These are phyloP conservation scores for Argentina silus DNA, from an alignment of 2,797 vertebrate genomes.

Conservation along the genomic window DNA sequence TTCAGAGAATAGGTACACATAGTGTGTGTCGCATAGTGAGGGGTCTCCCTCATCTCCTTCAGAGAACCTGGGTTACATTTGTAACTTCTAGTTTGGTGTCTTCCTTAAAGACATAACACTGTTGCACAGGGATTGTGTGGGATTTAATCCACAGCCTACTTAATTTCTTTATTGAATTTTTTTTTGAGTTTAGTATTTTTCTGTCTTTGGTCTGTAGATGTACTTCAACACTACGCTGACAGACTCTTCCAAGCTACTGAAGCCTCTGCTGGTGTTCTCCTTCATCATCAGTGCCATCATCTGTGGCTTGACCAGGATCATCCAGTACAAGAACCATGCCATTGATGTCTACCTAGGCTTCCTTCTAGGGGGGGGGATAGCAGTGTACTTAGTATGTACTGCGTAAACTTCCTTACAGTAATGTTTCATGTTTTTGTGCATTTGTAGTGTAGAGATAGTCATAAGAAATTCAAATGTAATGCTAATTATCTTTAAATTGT, in stretches of 20 bases:
- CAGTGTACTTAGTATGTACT: slow-evolving; percentile 90
- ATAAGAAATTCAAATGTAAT: neutral
- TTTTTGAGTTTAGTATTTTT: neutral
- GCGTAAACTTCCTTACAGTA: slow-evolving; percentile 10
- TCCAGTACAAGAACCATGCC: slow-evolving; percentile 97
- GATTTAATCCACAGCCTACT: too few relatives aligned
- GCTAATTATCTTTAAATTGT: neutral
- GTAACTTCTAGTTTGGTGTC: too few relatives aligned
- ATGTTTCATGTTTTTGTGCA: neutral
- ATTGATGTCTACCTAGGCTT: slow-evolving; percentile 97
- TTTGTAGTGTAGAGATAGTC: neutral
- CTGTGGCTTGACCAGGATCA: slow-evolving; percentile 95
- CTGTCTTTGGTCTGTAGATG: slow-evolving; percentile 82
- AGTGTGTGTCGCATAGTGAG: too few relatives aligned
- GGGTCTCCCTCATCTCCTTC: too few relatives aligned
- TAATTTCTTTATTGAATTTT: neutral
- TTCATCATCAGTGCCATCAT: slow-evolving; percentile 96
- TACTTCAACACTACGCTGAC: slow-evolving; percentile 98
- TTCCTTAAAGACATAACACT: too few relatives aligned
- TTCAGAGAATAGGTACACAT: too few relatives aligned
- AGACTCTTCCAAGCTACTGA: slow-evolving; percentile 96
- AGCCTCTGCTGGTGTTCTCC: slow-evolving; percentile 95
- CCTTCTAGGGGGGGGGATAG: slow-evolving; percentile 92
- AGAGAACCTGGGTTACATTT: too few relatives aligned
- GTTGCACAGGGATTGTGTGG: too few relatives aligned